These are phyloP conservation scores for Illadopsis cleaveri DNA, from an alignment of 2,113 vertebrate genomes.

Conservation along the genomic window DNA sequence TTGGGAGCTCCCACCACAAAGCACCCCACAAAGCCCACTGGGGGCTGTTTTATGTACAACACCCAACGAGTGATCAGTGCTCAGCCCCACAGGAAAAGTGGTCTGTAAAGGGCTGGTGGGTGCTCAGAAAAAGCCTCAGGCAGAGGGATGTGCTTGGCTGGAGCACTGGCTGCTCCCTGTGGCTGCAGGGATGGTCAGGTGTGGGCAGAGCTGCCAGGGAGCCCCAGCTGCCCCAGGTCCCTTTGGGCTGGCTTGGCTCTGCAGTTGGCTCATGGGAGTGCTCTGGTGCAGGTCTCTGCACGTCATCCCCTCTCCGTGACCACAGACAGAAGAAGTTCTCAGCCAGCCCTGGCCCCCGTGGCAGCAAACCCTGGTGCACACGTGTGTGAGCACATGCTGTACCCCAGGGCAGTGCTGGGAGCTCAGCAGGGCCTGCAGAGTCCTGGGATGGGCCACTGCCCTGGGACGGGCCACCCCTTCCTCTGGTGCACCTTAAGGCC, in stretches of 20 bases:
- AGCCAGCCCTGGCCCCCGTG: background rate
- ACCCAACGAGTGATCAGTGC: fast-evolving
- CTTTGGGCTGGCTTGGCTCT: background rate
- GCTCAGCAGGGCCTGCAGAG: background rate
- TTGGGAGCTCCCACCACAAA: background rate
- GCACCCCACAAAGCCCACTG: no score
- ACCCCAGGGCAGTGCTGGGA: background rate
- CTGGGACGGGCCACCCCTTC: no score
- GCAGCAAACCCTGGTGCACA: background rate
- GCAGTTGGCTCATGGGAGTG: background rate
- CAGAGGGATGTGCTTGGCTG: background rate
- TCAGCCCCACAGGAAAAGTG: background rate
- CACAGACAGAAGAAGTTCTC: background rate
- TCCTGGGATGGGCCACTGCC: no score
- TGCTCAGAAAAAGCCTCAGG: background rate
- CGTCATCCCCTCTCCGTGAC: background rate
- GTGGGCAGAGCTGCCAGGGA: background rate
- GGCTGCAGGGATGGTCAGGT: background rate
- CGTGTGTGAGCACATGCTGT: background rate
- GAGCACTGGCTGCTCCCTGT: background rate
- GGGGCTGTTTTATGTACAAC: background rate
- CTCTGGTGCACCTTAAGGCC: background rate
- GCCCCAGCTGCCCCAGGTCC: background rate
- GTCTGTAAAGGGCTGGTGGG: background rate
- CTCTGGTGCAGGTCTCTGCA: background rate